Evolutionary conservation across 2,888 invertebrate species (phyloP).

Genomic region (Tetragnatha montana): DNA sequence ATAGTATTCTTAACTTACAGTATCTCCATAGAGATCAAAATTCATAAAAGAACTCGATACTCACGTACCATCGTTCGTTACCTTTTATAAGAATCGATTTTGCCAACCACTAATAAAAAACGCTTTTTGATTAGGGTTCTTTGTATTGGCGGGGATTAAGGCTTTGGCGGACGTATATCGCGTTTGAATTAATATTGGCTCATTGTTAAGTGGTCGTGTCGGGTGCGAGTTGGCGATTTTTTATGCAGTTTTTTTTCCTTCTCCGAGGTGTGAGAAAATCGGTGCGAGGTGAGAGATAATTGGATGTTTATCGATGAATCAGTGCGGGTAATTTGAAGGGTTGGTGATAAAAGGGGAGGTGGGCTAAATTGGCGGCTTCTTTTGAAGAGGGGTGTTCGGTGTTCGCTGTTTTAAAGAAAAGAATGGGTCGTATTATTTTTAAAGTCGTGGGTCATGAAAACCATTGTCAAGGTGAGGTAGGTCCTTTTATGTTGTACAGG

Average conservation of each 20-base stretch:
- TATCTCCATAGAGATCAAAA: too few species aligned
- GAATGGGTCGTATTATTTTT: not conserved
- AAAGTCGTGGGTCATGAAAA: not conserved
- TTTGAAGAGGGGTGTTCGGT: not conserved
- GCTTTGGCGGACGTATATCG: conserved; percentile 18
- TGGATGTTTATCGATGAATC: conserved; percentile 40
- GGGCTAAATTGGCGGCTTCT: conserved; percentile 7
- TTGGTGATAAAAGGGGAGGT: conserved; percentile 9
- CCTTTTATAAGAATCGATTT: too few species aligned
- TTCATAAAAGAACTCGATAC: too few species aligned
- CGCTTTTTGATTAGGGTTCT: not conserved
- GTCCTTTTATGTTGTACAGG: too few species aligned
- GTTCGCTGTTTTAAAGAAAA: not conserved
- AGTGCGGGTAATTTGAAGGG: conserved; percentile 1
- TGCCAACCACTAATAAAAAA: too few species aligned
- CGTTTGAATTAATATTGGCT: conserved; percentile 45
- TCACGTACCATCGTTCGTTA: too few species aligned
- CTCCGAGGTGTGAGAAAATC: conserved; percentile 37
- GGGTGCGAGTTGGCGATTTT: not conserved
- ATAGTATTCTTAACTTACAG: too few species aligned
- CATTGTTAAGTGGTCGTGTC: conserved; percentile 30
- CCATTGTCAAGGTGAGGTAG: too few species aligned
- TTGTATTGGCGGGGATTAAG: conserved; percentile 33
- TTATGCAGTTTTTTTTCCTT: not conserved
- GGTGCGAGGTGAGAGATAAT: conserved; percentile 20